phyloP scores from a whole-genome alignment of 2,113 vertebrate species.

The Gracilinanus agilis region DNA sequence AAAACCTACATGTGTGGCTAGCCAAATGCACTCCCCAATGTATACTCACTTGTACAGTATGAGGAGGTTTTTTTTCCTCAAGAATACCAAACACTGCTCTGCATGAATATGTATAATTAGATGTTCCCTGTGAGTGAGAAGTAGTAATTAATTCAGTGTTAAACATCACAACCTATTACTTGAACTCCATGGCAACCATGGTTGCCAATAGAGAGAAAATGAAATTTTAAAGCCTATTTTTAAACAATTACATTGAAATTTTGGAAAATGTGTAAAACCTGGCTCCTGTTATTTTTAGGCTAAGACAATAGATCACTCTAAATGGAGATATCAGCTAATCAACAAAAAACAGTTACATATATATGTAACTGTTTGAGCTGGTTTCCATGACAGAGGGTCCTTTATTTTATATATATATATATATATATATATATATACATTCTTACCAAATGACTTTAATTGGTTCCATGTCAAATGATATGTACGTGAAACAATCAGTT shows the following conservation, averaged over 20 bases:
- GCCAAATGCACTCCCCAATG: slow-evolving; percentile 48
- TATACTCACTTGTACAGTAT: slow-evolving; percentile 49
- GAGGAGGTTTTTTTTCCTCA: slow-evolving; percentile 68
- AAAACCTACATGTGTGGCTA: slow-evolving; percentile 45
- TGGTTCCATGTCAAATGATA: neutral
- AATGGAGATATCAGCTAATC: slow-evolving; percentile 30
- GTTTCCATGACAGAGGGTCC: slow-evolving; percentile 5
- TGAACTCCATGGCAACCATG: slow-evolving; percentile 89
- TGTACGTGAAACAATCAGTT: neutral
- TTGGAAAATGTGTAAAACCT: slow-evolving; percentile 82
- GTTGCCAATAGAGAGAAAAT: slow-evolving; percentile 85
- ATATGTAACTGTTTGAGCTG: no score
- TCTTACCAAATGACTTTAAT: neutral
- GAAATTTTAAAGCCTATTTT: slow-evolving; percentile 86
- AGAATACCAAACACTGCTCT: slow-evolving; percentile 80
- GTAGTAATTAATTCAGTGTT: slow-evolving; percentile 91
- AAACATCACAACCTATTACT: slow-evolving; percentile 91
- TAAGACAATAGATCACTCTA: slow-evolving; percentile 76
- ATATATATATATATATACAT: no score
- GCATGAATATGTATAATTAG: slow-evolving; percentile 90
- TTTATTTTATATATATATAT: neutral
- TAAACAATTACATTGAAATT: slow-evolving; percentile 83
- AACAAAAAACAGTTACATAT: slow-evolving; percentile 17
- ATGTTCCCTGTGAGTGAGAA: slow-evolving; percentile 89
- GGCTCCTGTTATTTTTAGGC: slow-evolving; percentile 76